Evolutionary conservation across 2,113 vertebrate genomes (phyloP).

Genomic region (Barnardius zonarius): DNA sequence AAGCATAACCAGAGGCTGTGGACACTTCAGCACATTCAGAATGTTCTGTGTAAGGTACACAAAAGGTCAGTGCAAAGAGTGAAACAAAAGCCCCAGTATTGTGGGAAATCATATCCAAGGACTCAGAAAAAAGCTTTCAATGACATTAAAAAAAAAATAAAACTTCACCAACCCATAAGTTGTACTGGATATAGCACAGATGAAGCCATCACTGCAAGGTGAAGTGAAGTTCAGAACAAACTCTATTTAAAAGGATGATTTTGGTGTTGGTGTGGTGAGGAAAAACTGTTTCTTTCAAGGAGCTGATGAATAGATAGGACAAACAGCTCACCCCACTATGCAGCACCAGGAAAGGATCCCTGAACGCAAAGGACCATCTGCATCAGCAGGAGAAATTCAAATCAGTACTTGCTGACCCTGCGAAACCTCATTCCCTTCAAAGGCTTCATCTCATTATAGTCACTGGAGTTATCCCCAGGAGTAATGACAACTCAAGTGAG

Average conservation of each 20-base stretch:
- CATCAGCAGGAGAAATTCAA: not conserved
- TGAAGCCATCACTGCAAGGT: not conserved
- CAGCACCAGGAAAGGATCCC: accelerated
- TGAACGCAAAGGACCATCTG: not conserved
- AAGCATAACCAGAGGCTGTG: not conserved
- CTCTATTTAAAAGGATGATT: not conserved
- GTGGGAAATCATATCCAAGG: not conserved
- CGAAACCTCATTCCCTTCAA: not conserved
- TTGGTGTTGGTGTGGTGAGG: not conserved
- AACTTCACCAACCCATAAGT: not conserved
- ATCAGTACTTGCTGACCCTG: not conserved
- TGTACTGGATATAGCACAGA: not conserved
- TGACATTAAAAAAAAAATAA: not conserved
- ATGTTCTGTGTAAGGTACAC: not conserved
- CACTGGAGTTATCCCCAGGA: not conserved
- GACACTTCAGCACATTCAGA: not conserved
- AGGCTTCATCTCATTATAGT: not conserved
- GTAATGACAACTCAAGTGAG: not conserved
- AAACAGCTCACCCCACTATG: not conserved
- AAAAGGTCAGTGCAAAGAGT: not conserved
- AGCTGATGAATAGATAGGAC: not conserved
- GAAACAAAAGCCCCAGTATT: not conserved
- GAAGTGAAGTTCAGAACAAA: not conserved
- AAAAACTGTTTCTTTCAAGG: not conserved
- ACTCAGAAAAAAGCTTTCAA: not conserved